phyloP scores from a whole-genome alignment of 2,888 invertebrate genomes.

The Dynastes hyllus region DNA sequence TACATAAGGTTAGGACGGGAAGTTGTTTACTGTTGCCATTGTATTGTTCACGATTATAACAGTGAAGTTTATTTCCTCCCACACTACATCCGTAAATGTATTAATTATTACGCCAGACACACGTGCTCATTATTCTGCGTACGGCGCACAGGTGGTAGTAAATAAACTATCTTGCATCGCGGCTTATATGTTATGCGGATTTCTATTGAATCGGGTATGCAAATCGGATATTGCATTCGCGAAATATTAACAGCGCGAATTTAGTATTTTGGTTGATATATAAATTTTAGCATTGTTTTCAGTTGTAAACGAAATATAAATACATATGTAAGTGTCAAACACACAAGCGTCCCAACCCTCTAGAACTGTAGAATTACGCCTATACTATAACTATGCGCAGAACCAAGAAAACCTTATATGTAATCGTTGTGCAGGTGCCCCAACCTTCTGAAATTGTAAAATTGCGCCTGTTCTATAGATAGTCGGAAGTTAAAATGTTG shows the following conservation, averaged over 20 bases:
- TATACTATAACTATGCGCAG: no score
- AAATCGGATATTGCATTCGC: slow-evolving; percentile 34
- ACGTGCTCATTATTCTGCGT: slow-evolving; percentile 60
- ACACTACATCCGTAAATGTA: slow-evolving; percentile 58
- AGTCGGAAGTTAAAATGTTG: no score
- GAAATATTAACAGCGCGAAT: slow-evolving; percentile 21
- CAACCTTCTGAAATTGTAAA: no score
- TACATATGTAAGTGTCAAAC: no score
- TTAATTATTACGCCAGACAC: slow-evolving; percentile 61
- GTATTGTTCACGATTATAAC: neutral
- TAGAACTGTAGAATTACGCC: no score
- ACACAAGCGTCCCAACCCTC: no score
- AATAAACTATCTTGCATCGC: slow-evolving; percentile 54
- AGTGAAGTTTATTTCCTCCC: slow-evolving; percentile 27
- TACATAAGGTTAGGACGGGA: no score
- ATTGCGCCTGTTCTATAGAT: no score
- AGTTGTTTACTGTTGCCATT: no score
- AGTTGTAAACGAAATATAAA: no score
- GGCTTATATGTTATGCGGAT: slow-evolving; percentile 42
- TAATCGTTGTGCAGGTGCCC: no score
- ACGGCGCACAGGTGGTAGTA: slow-evolving; percentile 58
- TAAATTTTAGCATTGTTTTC: slow-evolving; percentile 1
- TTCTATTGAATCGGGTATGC: slow-evolving; percentile 47
- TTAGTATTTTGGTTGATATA: slow-evolving; percentile 11
- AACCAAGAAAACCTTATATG: no score